Base-by-base conservation (phyloP, 2,797 vertebrate species). In the Corythornis leucogaster region DNA sequence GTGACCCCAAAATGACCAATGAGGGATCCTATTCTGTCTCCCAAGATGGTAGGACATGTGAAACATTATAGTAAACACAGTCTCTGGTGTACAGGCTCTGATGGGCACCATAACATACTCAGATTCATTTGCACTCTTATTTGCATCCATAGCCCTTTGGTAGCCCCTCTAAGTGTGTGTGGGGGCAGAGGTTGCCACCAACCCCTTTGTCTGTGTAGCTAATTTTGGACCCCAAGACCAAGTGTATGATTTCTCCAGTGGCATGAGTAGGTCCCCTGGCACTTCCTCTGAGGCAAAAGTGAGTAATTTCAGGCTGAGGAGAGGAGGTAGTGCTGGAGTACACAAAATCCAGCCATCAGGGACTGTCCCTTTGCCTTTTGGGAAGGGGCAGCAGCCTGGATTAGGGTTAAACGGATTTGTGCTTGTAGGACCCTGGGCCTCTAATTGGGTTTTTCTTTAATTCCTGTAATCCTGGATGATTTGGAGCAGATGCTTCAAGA, bases 401-500 rank as follows among this genome's bases (percentile, higher is more conserved):
- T 97, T 97, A 96, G 94, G 92, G 95, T 91, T 97, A 97, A 97
- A 97, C 78, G 87, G 97, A 97, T 97, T 97, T 97, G 91, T 90
- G 88, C 94, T 96, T 94, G 80, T 55, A 87, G 94, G 95, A 97
- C 96, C 95, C 93, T 82, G 85, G 94, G 87, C 79, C 91, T 96
- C 95, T 97, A 97, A 97, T 96, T 97, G 97, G 86, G 9, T 74
- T 50, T 54, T 21, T 19, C 57, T 94, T 93, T 94, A 97, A 95
- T 96, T 97, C 96, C 96, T 94, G 70, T 97, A 97, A 98, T 97
- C 97, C 97, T 97, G 95, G 96, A 96, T 97, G 96, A 98, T 96
- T 97, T 96, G 71, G 90, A 97, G 87, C 96, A 97, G 97, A 97
- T 95, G 82, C 94, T 97, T 95, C 31, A 8, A 97, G 97, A 97